Conservation (phyloP, 2,888 invertebrate species). For the Tenthredo livida region DNA sequence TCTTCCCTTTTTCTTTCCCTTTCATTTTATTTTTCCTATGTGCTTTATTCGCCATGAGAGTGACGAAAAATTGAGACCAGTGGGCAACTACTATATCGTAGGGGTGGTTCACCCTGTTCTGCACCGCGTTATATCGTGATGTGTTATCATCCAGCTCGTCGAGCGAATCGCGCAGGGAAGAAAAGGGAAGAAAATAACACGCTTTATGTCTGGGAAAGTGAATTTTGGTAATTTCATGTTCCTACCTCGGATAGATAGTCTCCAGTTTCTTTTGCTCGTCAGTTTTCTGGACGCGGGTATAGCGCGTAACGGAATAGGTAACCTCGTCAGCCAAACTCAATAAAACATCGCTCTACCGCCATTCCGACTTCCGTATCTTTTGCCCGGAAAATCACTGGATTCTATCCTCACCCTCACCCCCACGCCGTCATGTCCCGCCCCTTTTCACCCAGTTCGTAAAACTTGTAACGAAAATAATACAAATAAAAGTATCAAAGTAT, state of each 20-base stretch:
- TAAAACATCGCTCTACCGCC: constrained; percentile 45
- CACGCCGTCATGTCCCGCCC: neutral
- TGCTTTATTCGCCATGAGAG: neutral
- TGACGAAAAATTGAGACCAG: neutral
- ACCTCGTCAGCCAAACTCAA: constrained; percentile 49
- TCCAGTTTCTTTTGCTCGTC: neutral
- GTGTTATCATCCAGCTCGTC: neutral
- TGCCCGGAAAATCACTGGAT: constrained; percentile 32
- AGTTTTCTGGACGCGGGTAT: constrained; percentile 39
- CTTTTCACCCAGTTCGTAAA: neutral
- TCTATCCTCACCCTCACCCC: neutral
- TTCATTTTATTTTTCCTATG: neutral
- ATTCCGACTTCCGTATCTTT: constrained; percentile 45
- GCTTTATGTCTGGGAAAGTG: constrained; percentile 22
- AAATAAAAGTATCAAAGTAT: constrained; percentile 39
- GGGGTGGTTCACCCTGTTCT: neutral
- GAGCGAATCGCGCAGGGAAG: neutral
- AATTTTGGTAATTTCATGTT: constrained; percentile 39
- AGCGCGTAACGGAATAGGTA: constrained; percentile 32
- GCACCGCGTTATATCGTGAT: neutral
- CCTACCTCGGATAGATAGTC: constrained; percentile 29
- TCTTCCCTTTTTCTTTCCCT: neutral
- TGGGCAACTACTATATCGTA: neutral
- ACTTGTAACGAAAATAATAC: constrained; percentile 47
- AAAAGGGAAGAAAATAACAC: constrained; percentile 25